Evolutionary conservation across 2,113 vertebrate species (phyloP), one percentile per base, ranked within the genome.

Genomic region (Piaya cayana): DNA sequence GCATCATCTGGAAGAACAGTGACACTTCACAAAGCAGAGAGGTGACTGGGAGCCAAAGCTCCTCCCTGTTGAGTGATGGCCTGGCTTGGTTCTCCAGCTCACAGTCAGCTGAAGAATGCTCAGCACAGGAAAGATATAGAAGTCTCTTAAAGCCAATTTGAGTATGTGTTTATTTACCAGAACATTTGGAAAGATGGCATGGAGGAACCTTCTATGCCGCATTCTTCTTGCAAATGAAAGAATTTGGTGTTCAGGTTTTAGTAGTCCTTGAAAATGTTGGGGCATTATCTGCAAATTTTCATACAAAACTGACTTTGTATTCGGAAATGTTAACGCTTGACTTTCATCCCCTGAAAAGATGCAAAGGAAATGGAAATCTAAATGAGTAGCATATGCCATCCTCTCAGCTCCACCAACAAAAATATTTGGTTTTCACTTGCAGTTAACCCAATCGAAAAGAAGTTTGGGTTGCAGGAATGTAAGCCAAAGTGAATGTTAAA

Each of bases 371-470:
- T 86, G 69, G 94, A 95, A 95, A 96, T 59, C 94, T 91, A 94
- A 95, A 95, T 2, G 58, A 96, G 82, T 4, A 95, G 89, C 89
- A 94, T 53, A 93, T 90, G 74, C 91, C 95, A 95, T 81, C 89
- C 87, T 76, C 85, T 91, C 39, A 26, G 75, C 93, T 90, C 79
- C 93, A 96, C 87, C 94, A 95, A 88, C 0, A 8, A 94, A 96
- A 97, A 96, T 97, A 95, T 95, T 95, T 96, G 95, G 85, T 88
- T 96, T 97, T 90, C 90, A 96, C 94, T 96, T 90, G 86, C 90
- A 95, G 86, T 72, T 88, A 83, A 82, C 93, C 79, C 72, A 95
- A 86, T 86, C 94, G 90, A 95, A 96, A 96, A 95, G 85, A 45
- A 95, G 60, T 62, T 69, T 93, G 94, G 91, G 64, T 47, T 93